Conservation (phyloP, 23 tunicate genomes). For the Botrylloides violaceus region DNA sequence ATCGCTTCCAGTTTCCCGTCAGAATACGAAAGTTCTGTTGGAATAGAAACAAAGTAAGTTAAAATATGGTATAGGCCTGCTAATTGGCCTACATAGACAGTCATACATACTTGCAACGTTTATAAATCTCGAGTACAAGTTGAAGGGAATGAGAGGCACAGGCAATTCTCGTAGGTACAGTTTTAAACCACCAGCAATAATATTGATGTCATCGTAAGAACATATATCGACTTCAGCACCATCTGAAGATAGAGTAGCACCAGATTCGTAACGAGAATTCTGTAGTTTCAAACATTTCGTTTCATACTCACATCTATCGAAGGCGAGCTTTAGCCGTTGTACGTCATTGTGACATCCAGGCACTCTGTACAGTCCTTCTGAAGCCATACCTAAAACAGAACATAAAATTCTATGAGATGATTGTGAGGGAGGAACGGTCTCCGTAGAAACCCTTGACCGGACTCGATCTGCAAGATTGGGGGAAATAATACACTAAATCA, state of each 20-base stretch:
- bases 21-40: slow-evolving; percentile 42
- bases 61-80: not conserved
- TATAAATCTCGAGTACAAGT: slow-evolving; percentile 68
- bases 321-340: slow-evolving; percentile 45
- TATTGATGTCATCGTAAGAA: slow-evolving; percentile 56
- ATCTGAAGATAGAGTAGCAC: slow-evolving; percentile 13
- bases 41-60: slow-evolving; percentile 5
- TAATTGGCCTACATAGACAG: not conserved
- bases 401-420: no score
- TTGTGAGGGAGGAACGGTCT: no score
- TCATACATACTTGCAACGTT: slow-evolving; percentile 83
- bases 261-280: not conserved
- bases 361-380: slow-evolving; percentile 73
- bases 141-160: slow-evolving; percentile 60
- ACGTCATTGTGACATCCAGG: slow-evolving; percentile 71
- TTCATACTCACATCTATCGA: slow-evolving; percentile 60
- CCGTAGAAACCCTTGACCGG: no score
- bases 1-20: slow-evolving; percentile 67
- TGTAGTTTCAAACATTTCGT: not conserved
- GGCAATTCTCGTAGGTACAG: slow-evolving; percentile 83
- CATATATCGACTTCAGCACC: slow-evolving; percentile 42
- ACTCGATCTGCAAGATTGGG: no score
- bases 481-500: not conserved
- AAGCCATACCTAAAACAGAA: slow-evolving; percentile 60
- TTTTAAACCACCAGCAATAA: slow-evolving; percentile 68